Evolutionary conservation across 1,140 invertebrate genomes (phyloP).

Genomic region (Lineus longissimus): DNA sequence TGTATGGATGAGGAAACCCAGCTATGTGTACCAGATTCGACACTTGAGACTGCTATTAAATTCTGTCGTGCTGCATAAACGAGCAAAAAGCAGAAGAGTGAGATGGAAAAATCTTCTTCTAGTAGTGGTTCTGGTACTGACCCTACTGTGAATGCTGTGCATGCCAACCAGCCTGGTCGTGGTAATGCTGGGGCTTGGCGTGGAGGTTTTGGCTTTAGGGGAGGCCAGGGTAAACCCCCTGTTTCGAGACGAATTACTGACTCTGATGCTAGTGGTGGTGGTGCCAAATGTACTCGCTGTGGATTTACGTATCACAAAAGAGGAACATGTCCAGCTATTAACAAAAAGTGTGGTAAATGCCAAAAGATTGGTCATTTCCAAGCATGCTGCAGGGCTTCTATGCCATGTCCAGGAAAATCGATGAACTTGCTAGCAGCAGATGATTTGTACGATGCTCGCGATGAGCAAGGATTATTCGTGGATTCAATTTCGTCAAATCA

Average conservation of each 20-base stretch:
- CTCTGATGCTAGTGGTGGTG: no score
- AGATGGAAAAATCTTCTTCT: neutral
- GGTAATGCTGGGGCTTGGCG: no score
- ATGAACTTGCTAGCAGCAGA: neutral
- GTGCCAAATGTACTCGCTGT: no score
- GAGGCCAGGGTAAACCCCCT: no score
- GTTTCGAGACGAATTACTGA: no score
- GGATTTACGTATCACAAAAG: no score
- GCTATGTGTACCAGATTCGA: conserved; percentile 1
- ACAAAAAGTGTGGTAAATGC: neutral
- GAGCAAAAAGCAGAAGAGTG: neutral
- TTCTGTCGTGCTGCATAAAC: neutral
- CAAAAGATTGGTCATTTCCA: neutral
- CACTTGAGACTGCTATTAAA: conserved; percentile 5
- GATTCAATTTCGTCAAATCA: neutral
- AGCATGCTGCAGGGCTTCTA: neutral
- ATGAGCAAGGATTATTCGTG: neutral
- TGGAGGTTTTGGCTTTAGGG: no score
- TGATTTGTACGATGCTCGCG: neutral
- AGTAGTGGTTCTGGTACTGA: no score
- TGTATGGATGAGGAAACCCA: neutral
- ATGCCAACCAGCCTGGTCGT: no score
- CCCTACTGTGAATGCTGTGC: neutral
- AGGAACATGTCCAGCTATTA: neutral
- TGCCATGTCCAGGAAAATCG: neutral